A percentile compares a stretch with the other conserved stretches of the same genome.
These are phyloP conservation scores for Willisornis vidua DNA, from an alignment of 2,113 vertebrate genomes.

Conservation along the genomic window DNA sequence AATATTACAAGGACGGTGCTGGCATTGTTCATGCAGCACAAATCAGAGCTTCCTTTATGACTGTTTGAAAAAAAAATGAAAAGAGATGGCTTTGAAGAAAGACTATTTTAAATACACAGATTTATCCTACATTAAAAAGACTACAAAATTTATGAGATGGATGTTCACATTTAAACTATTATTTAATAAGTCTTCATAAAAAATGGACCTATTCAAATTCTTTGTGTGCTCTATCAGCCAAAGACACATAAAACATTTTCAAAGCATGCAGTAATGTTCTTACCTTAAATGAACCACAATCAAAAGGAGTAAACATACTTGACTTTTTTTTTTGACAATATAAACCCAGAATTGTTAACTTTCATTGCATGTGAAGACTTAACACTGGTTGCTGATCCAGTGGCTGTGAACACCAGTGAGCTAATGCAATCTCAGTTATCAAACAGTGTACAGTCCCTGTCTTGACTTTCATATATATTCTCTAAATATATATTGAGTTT, in stretches of 20 bases:
- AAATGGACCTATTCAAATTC: constrained; percentile 76
- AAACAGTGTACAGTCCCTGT: background rate
- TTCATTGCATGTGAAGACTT: constrained; percentile 69
- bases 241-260: constrained; percentile 76
- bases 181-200: constrained; percentile 77
- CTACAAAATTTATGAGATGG: constrained; percentile 74
- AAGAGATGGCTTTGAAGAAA: constrained; percentile 76
- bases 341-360: constrained; percentile 70
- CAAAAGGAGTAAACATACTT: constrained; percentile 72
- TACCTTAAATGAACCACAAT: constrained; percentile 74
- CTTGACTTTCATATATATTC: constrained; percentile 15
- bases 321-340: constrained; percentile 55
- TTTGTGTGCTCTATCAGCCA: constrained; percentile 74
- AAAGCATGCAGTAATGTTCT: constrained; percentile 66
- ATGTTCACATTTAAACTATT: constrained; percentile 80
- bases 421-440: constrained; percentile 28
- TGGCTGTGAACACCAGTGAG: constrained; percentile 15
- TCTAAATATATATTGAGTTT: background rate
- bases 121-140: constrained; percentile 76
- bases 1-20: constrained; percentile 91
- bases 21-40: constrained; percentile 78
- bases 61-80: constrained; percentile 25
- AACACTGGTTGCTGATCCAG: constrained; percentile 45
- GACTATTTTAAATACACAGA: constrained; percentile 75
- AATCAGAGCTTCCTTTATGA: constrained; percentile 75